phyloP scores from a whole-genome alignment of 2,113 vertebrate genomes.

The Jaculus jaculus region DNA sequence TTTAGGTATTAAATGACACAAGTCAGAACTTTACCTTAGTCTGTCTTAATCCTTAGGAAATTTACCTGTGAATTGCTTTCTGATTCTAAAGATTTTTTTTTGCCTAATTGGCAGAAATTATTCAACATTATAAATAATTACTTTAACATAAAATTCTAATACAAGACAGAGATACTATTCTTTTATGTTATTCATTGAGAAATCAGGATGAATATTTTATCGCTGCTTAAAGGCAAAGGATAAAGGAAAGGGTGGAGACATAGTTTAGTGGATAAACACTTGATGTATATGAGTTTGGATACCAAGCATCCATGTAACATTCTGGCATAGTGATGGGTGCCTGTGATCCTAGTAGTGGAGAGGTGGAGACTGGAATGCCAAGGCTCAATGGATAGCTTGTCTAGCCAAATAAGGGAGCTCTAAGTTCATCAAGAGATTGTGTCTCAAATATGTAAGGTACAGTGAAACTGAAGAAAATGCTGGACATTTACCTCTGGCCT shows the following conservation, averaged over 20 bases:
- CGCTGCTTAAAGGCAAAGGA: not conserved
- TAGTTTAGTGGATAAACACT: too few species aligned
- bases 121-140: slow-evolving; percentile 13
- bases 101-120: not conserved
- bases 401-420: too few species aligned
- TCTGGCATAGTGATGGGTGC: too few species aligned
- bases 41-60: not conserved
- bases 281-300: too few species aligned
- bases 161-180: not conserved
- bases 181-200: slow-evolving; percentile 32
- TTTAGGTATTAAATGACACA: not conserved
- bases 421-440: too few species aligned
- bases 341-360: too few species aligned
- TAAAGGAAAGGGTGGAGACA: too few species aligned
- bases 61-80: not conserved
- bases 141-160: slow-evolving; percentile 9
- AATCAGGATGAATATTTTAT: not conserved
- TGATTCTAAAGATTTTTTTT: not conserved
- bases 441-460: too few species aligned
- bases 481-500: not conserved
- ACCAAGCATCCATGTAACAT: too few species aligned
- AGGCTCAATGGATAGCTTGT: too few species aligned
- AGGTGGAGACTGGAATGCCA: too few species aligned
- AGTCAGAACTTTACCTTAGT: not conserved
- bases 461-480: too few species aligned